Evolutionary conservation across 2,797 vertebrate species (phyloP).

Genomic region (Typhlichthys eigenmanni): DNA sequence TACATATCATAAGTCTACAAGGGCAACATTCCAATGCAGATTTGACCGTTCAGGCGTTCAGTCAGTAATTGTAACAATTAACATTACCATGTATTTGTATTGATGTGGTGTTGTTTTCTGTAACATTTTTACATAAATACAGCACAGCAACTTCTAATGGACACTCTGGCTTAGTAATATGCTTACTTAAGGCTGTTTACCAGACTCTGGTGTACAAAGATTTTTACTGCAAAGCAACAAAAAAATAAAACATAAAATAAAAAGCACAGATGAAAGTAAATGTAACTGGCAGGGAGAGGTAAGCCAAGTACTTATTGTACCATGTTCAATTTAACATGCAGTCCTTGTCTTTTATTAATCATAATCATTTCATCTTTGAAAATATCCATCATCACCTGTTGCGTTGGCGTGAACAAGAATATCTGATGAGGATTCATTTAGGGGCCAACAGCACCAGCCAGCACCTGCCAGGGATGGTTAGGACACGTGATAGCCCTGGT

Average conservation of each 20-base stretch:
- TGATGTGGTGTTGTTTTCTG: too few relatives aligned
- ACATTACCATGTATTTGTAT: too few relatives aligned
- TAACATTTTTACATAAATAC: too few relatives aligned
- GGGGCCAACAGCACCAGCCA: constrained; percentile 26
- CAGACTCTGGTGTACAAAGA: constrained; percentile 14
- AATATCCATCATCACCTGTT: constrained; percentile 57
- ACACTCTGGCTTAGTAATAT: too few relatives aligned
- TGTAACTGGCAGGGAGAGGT: constrained; percentile 17
- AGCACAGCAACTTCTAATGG: too few relatives aligned
- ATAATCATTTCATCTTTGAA: background rate
- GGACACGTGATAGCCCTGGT: constrained; percentile 40
- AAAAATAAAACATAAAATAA: too few relatives aligned
- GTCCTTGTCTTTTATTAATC: constrained; percentile 25
- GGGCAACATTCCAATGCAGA: too few relatives aligned
- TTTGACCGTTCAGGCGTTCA: too few relatives aligned
- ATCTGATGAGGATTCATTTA: constrained; percentile 65
- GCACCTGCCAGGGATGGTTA: constrained; percentile 60
- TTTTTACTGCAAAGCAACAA: too few relatives aligned
- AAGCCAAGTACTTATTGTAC: constrained; percentile 24
- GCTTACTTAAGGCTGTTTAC: constrained; percentile 15
- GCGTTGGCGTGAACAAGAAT: constrained; percentile 55
- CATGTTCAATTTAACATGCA: constrained; percentile 60
- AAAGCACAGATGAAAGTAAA: constrained; percentile 5
- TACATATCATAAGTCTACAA: constrained; percentile 2
- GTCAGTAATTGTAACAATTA: too few relatives aligned